Evolutionary conservation across 2,113 vertebrate genomes (phyloP).

Genomic region (Physeter macrocephalus): DNA sequence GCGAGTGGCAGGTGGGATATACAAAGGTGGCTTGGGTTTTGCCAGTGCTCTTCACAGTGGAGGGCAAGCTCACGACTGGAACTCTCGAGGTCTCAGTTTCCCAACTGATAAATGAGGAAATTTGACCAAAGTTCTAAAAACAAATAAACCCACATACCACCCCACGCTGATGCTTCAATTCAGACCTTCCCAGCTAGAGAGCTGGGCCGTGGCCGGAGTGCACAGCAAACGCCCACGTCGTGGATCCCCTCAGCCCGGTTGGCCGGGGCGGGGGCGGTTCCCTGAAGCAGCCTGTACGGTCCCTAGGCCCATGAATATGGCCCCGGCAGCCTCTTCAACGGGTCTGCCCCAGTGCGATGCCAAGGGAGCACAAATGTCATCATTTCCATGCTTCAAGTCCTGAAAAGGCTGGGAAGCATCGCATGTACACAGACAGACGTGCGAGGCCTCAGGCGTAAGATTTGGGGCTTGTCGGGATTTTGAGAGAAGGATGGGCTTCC

Average conservation of each 20-base stretch:
- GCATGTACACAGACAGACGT: fast-evolving
- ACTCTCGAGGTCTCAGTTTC: background rate
- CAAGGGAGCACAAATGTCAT: background rate
- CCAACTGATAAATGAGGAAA: background rate
- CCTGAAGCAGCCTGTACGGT: background rate
- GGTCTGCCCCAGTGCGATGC: background rate
- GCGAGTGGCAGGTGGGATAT: background rate
- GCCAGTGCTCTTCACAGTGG: background rate
- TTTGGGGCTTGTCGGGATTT: background rate
- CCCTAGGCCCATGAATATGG: background rate
- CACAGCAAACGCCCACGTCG: background rate
- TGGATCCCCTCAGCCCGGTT: too few relatives aligned
- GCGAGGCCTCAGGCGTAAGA: background rate
- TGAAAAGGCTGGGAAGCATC: background rate
- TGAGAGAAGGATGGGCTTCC: background rate
- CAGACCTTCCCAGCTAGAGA: background rate
- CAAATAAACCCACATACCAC: background rate
- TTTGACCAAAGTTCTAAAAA: background rate
- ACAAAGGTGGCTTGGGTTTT: fast-evolving
- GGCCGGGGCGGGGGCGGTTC: too few relatives aligned
- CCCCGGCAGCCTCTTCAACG: background rate
- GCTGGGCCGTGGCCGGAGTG: background rate
- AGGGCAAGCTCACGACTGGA: background rate
- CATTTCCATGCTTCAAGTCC: background rate
- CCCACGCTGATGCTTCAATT: background rate